Conservation (phyloP, 2,888 invertebrate genomes). For the Drosophila seclusa region DNA sequence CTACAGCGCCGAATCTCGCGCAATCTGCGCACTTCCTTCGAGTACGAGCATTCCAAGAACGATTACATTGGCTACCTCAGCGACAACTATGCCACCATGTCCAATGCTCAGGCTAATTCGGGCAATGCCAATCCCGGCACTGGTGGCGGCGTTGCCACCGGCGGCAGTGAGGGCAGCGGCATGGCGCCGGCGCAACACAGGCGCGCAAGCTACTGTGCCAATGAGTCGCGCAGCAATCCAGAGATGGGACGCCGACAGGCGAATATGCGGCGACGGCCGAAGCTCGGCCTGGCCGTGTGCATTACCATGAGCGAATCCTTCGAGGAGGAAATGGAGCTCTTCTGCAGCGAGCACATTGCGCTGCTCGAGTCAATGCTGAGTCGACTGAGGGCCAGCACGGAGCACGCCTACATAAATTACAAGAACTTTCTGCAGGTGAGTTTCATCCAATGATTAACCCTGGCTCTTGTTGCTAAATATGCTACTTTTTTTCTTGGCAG, state of each 20-base stretch:
- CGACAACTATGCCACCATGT: conserved; percentile 70
- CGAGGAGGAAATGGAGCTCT: conserved; percentile 89
- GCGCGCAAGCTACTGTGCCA: conserved; percentile 78
- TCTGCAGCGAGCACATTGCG: conserved; percentile 92
- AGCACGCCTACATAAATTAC: conserved; percentile 87
- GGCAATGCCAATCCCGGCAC: conserved; percentile 27
- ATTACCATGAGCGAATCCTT: conserved; percentile 87
- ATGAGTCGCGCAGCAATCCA: conserved; percentile 84
- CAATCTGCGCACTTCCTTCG: conserved; percentile 86
- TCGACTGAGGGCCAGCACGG: conserved; percentile 88
- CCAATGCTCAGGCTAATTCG: conserved; percentile 10
- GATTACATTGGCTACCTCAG: conserved; percentile 84
- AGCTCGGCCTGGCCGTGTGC: conserved; percentile 89
- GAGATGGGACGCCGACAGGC: conserved; percentile 81
- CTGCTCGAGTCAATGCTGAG: conserved; percentile 90
- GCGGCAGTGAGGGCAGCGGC: conserved; percentile 80
- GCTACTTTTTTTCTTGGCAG: conserved; percentile 44
- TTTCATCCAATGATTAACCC: conserved; percentile 2
- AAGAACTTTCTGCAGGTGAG: conserved; percentile 86
- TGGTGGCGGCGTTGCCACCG: conserved; percentile 14
- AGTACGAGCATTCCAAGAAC: conserved; percentile 83
- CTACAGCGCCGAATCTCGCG: conserved; percentile 87
- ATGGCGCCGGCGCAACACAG: conserved; percentile 78
- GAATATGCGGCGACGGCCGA: conserved; percentile 83
- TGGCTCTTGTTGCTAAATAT: neutral